A percentile compares a stretch with the other conserved stretches of the same genome.
Conservation (phyloP, 1,140 invertebrate genomes). For the Brachystomella parvula region DNA sequence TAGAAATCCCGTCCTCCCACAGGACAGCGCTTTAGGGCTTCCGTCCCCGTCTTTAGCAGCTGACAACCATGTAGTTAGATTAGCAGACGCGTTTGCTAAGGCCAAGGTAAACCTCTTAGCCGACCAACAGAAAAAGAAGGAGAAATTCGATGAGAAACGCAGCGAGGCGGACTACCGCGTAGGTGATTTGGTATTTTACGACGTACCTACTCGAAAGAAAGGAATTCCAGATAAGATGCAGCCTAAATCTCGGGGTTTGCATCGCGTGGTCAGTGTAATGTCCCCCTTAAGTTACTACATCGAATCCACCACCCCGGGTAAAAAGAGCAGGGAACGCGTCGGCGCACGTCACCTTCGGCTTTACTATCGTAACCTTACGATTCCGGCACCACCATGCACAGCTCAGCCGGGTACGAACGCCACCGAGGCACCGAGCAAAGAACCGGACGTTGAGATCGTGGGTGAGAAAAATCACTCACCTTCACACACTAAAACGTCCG, state of each 20-base stretch:
- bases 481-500: too few species aligned
- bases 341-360: too few species aligned
- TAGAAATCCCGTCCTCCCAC: background rate
- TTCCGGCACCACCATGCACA: too few species aligned
- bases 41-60: background rate
- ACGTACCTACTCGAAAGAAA: background rate
- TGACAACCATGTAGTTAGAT: background rate
- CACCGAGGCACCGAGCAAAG: too few species aligned
- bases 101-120: background rate
- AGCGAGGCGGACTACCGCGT: background rate
- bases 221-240: constrained; percentile 4
- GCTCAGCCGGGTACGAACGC: too few species aligned
- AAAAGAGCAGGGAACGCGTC: too few species aligned
- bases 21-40: background rate
- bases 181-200: constrained; percentile 1
- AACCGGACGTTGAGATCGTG: too few species aligned
- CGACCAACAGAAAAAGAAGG: background rate
- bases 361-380: too few species aligned
- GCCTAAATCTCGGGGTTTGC: background rate
- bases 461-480: too few species aligned
- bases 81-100: background rate
- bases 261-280: too few species aligned
- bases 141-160: background rate
- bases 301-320: too few species aligned
- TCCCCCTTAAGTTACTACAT: too few species aligned